A percentile compares a stretch with the other conserved stretches of the same genome.
These are phyloP conservation scores for Ciona savignyi DNA, from an alignment of 23 tunicate genomes.

Conservation along the genomic window DNA sequence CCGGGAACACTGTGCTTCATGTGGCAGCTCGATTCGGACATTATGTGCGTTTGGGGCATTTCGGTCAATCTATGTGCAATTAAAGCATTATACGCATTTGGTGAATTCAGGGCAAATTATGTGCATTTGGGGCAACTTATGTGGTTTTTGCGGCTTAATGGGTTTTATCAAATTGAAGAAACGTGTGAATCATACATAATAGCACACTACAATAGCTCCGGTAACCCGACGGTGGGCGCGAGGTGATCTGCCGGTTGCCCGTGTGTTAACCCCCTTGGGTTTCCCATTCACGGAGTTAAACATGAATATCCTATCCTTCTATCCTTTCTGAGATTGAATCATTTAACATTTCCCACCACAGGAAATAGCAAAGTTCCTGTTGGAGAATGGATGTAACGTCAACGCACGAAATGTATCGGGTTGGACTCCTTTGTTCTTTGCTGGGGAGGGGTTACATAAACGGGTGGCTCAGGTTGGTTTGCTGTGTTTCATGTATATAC, in stretches of 20 bases:
- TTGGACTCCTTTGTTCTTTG: slow-evolving; percentile 76
- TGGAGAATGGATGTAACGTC: slow-evolving; percentile 58
- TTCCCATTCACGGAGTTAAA: no score
- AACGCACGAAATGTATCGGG: slow-evolving; percentile 55
- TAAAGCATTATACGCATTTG: background rate
- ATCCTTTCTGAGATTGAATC: no score
- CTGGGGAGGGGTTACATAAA: slow-evolving; percentile 66
- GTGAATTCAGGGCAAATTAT: no score
- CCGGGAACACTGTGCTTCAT: slow-evolving; percentile 75
- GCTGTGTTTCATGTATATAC: no score
- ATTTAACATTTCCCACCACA: slow-evolving; percentile 2
- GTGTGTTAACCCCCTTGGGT: no score
- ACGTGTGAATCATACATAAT: no score
- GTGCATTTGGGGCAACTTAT: background rate
- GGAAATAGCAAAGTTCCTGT: slow-evolving; percentile 66
- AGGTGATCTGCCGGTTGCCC: no score
- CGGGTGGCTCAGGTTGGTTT: slow-evolving; percentile 66
- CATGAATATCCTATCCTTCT: no score
- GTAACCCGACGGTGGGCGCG: no score
- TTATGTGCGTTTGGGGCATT: slow-evolving; percentile 67
- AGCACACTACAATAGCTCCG: no score
- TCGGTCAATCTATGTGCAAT: background rate
- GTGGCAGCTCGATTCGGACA: slow-evolving; percentile 78
- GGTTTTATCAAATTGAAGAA: no score
- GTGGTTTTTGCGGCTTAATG: no score